These are phyloP conservation scores for Leucosticte australis DNA, from an alignment of 2,113 vertebrate genomes.

Conservation along the genomic window DNA sequence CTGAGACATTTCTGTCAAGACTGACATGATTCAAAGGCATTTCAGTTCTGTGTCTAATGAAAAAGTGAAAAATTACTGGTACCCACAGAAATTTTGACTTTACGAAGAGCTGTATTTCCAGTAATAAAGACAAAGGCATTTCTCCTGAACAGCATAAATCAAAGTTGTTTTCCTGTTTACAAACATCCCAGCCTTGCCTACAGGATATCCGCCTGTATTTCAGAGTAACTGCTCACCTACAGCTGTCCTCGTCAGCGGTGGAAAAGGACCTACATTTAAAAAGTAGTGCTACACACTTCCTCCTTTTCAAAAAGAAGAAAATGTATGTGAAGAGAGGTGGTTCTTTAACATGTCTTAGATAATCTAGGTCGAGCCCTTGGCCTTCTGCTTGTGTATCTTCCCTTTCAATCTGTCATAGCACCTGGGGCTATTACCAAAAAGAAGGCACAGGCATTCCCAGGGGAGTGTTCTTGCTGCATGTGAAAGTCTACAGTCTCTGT, in stretches of 20 bases:
- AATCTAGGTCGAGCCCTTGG: not conserved
- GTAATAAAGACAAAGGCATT: not conserved
- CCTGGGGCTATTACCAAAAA: not conserved
- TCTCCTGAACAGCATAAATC: conserved; percentile 15
- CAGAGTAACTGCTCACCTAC: not conserved
- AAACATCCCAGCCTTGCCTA: not conserved
- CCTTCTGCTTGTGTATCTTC: not conserved
- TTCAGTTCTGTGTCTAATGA: conserved; percentile 28
- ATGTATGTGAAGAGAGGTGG: not conserved
- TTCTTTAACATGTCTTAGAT: not conserved
- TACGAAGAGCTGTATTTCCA: not conserved
- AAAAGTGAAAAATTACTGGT: conserved; percentile 48
- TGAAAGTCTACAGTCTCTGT: not conserved
- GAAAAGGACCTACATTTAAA: not conserved
- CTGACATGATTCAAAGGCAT: conserved; percentile 1
- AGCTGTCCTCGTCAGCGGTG: not conserved
- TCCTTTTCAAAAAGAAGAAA: not conserved
- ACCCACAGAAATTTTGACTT: not conserved
- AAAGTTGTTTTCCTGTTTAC: conserved; percentile 2
- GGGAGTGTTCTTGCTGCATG: not conserved
- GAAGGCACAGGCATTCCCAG: not conserved
- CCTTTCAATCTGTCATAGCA: not conserved
- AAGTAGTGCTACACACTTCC: not conserved
- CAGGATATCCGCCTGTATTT: not conserved
- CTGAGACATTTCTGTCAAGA: not conserved